Percentiles rank a stretch among this genome's conserved stretches.
Evolutionary conservation across 2,888 invertebrate species (phyloP).

Genomic region (Polylopha cassiicola): DNA sequence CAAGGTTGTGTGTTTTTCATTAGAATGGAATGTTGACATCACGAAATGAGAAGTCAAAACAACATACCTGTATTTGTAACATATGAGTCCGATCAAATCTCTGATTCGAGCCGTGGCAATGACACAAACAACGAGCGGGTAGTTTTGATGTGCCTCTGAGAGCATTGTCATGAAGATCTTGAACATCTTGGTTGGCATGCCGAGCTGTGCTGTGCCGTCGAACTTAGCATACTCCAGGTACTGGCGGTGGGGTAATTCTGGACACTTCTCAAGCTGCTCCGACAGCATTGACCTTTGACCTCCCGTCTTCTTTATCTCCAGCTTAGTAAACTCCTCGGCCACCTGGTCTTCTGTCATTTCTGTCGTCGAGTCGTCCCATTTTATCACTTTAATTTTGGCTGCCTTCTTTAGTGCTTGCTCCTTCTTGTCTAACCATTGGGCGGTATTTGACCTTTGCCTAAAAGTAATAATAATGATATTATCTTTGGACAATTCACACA

Average conservation of each 20-base stretch:
- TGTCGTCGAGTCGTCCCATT: conserved; percentile 79
- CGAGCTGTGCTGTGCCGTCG: conserved; percentile 91
- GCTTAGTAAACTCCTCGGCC: conserved; percentile 76
- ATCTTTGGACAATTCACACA: too few species aligned
- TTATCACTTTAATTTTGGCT: conserved; percentile 85
- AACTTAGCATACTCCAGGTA: conserved; percentile 94
- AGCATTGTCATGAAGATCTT: conserved; percentile 94
- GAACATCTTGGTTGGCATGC: conserved; percentile 87
- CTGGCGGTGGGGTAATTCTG: conserved; percentile 88
- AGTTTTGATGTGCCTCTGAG: conserved; percentile 86
- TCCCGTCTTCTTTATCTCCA: conserved; percentile 48
- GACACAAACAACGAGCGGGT: conserved; percentile 89
- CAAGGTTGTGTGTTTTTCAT: too few species aligned
- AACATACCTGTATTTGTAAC: conserved; percentile 86
- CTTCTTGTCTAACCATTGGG: conserved; percentile 91
- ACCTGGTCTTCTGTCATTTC: conserved; percentile 76
- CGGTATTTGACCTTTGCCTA: conserved; percentile 90
- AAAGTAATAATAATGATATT: conserved; percentile 44
- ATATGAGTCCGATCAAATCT: conserved; percentile 94
- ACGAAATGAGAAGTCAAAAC: neutral
- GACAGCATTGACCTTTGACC: conserved; percentile 81
- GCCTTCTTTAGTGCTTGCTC: conserved; percentile 90
- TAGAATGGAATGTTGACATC: too few species aligned
- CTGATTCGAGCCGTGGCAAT: conserved; percentile 90
- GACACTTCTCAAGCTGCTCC: conserved; percentile 85